A percentile compares a stretch with the other conserved stretches of the same genome.
phyloP scores from a whole-genome alignment of 2,888 invertebrate genomes.

The Sarcophaga rosellei region DNA sequence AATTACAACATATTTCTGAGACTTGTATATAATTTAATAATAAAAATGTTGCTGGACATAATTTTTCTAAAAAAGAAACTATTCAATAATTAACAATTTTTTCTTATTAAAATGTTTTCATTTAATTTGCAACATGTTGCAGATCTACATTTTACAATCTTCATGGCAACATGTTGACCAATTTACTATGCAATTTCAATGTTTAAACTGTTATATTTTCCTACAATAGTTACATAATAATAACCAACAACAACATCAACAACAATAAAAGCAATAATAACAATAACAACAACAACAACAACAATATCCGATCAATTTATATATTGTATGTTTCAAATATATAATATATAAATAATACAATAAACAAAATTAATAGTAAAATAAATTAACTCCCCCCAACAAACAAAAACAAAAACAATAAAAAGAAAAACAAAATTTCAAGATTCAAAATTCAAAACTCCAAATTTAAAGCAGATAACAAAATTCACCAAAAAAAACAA shows the following conservation, averaged over 20 bases:
- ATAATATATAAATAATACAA: constrained; percentile 70
- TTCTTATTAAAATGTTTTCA: too few species aligned
- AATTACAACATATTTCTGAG: too few species aligned
- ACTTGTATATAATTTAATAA: too few species aligned
- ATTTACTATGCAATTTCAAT: neutral
- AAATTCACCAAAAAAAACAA: constrained; percentile 50
- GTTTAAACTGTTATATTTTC: constrained; percentile 55
- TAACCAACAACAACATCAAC: constrained; percentile 67
- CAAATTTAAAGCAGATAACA: constrained; percentile 66
- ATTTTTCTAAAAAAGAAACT: too few species aligned
- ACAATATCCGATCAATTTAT: constrained; percentile 71
- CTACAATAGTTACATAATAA: constrained; percentile 68
- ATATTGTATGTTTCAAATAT: constrained; percentile 53
- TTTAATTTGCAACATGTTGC: constrained; percentile 1
- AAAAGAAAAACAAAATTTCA: constrained; percentile 64
- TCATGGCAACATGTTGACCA: neutral
- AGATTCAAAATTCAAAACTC: constrained; percentile 52
- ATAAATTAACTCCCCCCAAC: constrained; percentile 71
- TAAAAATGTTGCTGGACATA: too few species aligned
- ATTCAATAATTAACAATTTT: too few species aligned
- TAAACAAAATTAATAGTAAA: constrained; percentile 73
- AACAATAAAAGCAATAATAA: constrained; percentile 69
- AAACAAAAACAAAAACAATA: constrained; percentile 33
- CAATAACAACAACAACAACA: constrained; percentile 69
- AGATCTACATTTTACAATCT: neutral